Evolutionary conservation across 2,113 vertebrate species (phyloP).

Genomic region (Pimephales promelas): DNA sequence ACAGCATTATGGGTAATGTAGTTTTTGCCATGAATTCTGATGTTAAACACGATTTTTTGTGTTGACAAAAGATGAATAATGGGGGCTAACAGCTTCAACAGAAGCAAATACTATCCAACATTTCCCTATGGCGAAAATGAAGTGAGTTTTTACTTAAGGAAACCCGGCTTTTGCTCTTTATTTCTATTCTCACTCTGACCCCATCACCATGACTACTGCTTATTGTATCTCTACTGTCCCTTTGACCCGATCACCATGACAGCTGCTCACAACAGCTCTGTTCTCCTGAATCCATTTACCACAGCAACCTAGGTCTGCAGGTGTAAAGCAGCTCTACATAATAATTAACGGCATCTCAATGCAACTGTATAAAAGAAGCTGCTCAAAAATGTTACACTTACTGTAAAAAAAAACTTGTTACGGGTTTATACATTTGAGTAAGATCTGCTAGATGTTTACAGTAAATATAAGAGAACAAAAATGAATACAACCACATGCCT

Average conservation of each 20-base stretch:
- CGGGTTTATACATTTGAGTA: neutral
- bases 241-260: constrained; percentile 7
- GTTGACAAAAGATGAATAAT: no score
- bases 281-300: neutral
- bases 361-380: neutral
- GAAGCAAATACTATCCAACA: no score
- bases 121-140: no score
- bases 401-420: neutral
- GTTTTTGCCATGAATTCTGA: no score
- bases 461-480: neutral
- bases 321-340: neutral
- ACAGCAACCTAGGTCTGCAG: neutral
- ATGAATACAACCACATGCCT: neutral
- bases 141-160: no score
- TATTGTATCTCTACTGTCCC: constrained; percentile 2
- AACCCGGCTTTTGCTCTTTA: no score
- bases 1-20: no score
- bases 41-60: no score
- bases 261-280: neutral
- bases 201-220: neutral
- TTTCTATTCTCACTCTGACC: neutral
- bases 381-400: neutral
- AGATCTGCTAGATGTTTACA: neutral
- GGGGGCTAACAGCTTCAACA: no score
- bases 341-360: neutral